Evolutionary conservation across 2,888 invertebrate species (phyloP).

Genomic region (Nomada hirtipes): DNA sequence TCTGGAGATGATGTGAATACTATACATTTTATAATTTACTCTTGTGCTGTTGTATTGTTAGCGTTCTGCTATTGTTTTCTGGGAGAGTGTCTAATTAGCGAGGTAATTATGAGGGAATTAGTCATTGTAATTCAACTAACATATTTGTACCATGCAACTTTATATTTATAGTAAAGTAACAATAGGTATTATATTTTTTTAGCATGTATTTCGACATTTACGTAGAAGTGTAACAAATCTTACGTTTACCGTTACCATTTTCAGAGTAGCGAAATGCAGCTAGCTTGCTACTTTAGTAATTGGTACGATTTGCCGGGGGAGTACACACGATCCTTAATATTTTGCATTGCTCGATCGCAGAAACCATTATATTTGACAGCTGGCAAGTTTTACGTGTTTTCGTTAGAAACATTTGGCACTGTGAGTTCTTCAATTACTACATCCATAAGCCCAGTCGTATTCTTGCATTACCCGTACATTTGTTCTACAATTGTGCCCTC

Average conservation of each 20-base stretch:
- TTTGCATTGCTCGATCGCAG: slow-evolving; percentile 66
- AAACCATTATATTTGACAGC: slow-evolving; percentile 72
- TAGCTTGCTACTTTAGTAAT: slow-evolving; percentile 62
- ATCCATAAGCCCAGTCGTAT: not conserved
- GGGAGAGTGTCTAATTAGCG: slow-evolving; percentile 65
- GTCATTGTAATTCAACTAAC: not conserved
- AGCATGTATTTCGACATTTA: too few relatives aligned
- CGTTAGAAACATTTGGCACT: slow-evolving; percentile 68
- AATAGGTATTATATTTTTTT: not conserved
- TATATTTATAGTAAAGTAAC: not conserved
- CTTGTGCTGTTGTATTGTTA: slow-evolving; percentile 59
- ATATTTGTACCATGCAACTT: not conserved
- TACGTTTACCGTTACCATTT: slow-evolving; percentile 13
- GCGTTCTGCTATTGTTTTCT: slow-evolving; percentile 68
- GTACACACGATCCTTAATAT: slow-evolving; percentile 57
- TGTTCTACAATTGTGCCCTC: not conserved
- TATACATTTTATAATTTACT: slow-evolving; percentile 63
- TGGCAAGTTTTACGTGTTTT: slow-evolving; percentile 73
- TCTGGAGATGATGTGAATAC: slow-evolving; percentile 57
- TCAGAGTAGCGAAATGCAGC: slow-evolving; percentile 65
- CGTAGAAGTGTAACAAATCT: too few relatives aligned
- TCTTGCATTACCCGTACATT: not conserved
- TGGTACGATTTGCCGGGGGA: slow-evolving; percentile 62
- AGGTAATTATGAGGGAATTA: slow-evolving; percentile 37
- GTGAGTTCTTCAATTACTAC: slow-evolving; percentile 56